A percentile compares a stretch with the other conserved stretches of the same genome.
phyloP scores from a whole-genome alignment of 2,797 vertebrate genomes.

The Lindbergichthys nudifrons region DNA sequence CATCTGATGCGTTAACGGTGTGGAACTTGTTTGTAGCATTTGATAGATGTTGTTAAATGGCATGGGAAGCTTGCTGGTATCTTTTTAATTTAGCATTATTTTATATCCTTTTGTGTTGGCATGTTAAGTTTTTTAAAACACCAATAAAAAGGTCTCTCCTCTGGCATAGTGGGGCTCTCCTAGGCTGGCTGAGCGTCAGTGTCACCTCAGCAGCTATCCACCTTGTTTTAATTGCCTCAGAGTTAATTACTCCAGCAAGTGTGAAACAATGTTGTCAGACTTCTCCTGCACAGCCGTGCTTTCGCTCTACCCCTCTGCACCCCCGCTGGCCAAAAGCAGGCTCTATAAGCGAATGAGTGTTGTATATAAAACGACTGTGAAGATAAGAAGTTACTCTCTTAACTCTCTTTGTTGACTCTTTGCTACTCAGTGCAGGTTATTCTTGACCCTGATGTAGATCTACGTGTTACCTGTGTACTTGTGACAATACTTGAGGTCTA shows the following conservation, averaged over 20 bases:
- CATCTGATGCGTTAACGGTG: no score
- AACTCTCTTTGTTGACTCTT: slow-evolving; percentile 27
- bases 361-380: slow-evolving; percentile 59
- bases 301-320: slow-evolving; percentile 68
- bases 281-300: slow-evolving; percentile 73
- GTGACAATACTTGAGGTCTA: slow-evolving; percentile 12
- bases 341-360: slow-evolving; percentile 48
- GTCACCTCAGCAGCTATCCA: slow-evolving; percentile 81
- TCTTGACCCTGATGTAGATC: slow-evolving; percentile 10
- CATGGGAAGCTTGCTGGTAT: background rate
- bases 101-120: slow-evolving; percentile 19
- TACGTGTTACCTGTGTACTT: background rate
- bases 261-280: slow-evolving; percentile 86
- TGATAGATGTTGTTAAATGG: no score
- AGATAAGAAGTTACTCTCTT: slow-evolving; percentile 50
- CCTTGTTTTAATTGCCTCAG: slow-evolving; percentile 85
- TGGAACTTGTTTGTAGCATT: background rate
- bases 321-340: slow-evolving; percentile 75
- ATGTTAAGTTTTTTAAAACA: slow-evolving; percentile 45
- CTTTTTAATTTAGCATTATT: slow-evolving; percentile 8
- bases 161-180: slow-evolving; percentile 63
- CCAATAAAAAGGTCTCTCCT: slow-evolving; percentile 66
- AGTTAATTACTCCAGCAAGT: slow-evolving; percentile 86
- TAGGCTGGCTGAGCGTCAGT: slow-evolving; percentile 72
- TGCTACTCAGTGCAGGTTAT: slow-evolving; percentile 10